Evolutionary conservation across 2,888 invertebrate species (phyloP).

Genomic region (Sinelater perroti): DNA sequence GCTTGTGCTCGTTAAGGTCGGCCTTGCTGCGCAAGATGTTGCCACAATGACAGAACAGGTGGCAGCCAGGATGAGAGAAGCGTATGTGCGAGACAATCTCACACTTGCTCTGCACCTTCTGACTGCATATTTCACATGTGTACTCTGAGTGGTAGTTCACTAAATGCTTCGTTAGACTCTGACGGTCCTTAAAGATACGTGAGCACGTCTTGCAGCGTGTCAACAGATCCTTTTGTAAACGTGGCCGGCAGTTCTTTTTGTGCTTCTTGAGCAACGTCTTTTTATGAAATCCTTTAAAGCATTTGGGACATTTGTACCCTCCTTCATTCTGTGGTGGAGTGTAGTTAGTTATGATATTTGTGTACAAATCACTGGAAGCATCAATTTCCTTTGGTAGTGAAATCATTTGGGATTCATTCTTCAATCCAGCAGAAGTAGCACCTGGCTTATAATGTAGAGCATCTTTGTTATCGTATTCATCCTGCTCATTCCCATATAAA

Average conservation of each 20-base stretch:
- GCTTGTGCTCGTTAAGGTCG: conserved; percentile 63
- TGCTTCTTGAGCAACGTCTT: conserved; percentile 66
- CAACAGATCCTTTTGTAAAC: conserved; percentile 63
- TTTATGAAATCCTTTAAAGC: conserved; percentile 66
- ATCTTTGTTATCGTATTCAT: conserved; percentile 3
- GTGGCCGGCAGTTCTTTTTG: conserved; percentile 65
- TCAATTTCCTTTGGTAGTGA: conserved; percentile 58
- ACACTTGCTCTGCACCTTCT: conserved; percentile 65
- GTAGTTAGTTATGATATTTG: conserved; percentile 60
- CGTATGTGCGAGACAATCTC: conserved; percentile 68
- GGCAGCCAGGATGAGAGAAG: conserved; percentile 64
- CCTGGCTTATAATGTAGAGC: not conserved
- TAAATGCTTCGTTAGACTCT: conserved; percentile 64
- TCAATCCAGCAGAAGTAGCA: too few species aligned
- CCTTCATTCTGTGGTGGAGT: conserved; percentile 61
- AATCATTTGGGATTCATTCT: too few species aligned
- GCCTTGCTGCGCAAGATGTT: conserved; percentile 64
- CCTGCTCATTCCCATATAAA: conserved; percentile 5
- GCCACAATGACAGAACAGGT: conserved; percentile 65
- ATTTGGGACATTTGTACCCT: conserved; percentile 65
- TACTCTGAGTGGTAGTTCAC: conserved; percentile 66
- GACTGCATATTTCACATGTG: conserved; percentile 64
- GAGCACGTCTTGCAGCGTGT: conserved; percentile 67
- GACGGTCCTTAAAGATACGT: conserved; percentile 66
- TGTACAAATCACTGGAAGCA: conserved; percentile 57